These are phyloP conservation scores for Pygoscelis adeliae DNA, from an alignment of 2,113 vertebrate genomes.

Conservation along the genomic window DNA sequence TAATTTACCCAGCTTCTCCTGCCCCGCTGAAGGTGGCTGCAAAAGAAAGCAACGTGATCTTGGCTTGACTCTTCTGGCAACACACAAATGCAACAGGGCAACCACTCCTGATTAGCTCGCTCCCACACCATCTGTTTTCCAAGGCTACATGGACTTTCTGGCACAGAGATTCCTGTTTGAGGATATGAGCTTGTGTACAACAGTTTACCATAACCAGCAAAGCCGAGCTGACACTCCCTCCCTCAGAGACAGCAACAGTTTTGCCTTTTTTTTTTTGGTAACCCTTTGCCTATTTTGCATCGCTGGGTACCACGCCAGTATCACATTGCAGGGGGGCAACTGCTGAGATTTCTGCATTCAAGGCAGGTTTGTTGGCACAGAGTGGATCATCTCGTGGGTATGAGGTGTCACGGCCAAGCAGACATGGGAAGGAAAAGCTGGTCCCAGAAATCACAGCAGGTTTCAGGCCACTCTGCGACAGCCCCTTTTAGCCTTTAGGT, in stretches of 20 bases:
- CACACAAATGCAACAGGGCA: constrained; percentile 26
- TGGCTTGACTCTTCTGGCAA: constrained; percentile 50
- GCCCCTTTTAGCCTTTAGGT: too few relatives aligned
- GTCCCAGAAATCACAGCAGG: accelerated
- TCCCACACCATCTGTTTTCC: constrained; percentile 59
- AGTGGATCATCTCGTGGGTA: not conserved
- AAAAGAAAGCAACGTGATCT: not conserved
- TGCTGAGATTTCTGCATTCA: not conserved
- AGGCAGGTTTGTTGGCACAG: not conserved
- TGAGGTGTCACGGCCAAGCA: not conserved
- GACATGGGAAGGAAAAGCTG: not conserved
- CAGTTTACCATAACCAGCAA: constrained; percentile 54
- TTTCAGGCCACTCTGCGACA: not conserved
- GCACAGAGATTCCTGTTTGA: constrained; percentile 37
- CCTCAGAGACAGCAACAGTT: constrained; percentile 24
- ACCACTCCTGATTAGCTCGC: constrained; percentile 29
- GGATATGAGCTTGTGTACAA: constrained; percentile 49
- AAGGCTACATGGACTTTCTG: constrained; percentile 46
- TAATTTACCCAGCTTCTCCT: not conserved
- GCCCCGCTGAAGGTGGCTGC: constrained; percentile 5
- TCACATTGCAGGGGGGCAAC: not conserved
- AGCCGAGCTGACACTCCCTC: constrained; percentile 38
- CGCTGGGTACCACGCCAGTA: not conserved
- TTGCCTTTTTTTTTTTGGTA: not conserved
- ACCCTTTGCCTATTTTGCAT: not conserved